phyloP scores from a whole-genome alignment of 2,888 invertebrate species.

The Harpagoxenus sublaevis region DNA sequence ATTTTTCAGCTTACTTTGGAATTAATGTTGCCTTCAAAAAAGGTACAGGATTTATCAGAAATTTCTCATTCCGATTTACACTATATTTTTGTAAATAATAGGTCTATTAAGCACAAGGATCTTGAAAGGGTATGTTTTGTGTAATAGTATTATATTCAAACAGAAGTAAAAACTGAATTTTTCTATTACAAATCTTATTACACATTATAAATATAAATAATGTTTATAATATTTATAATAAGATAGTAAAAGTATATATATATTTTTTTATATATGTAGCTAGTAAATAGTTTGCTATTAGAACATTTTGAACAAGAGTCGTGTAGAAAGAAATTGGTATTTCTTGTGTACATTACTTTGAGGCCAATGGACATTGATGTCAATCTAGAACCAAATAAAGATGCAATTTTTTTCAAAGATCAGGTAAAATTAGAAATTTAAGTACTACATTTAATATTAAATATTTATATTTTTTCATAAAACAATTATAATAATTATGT shows the following conservation, averaged over 20 bases:
- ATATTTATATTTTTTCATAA: neutral
- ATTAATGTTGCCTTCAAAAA: conserved; percentile 83
- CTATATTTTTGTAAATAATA: conserved; percentile 87
- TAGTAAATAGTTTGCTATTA: conserved; percentile 85
- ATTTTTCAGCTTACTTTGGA: conserved; percentile 70
- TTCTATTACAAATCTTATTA: neutral
- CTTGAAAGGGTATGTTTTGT: conserved; percentile 87
- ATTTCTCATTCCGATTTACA: conserved; percentile 75
- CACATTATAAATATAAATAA: conserved; percentile 1
- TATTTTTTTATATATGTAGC: conserved; percentile 80
- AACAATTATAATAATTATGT: neutral
- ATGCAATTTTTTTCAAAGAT: conserved; percentile 87
- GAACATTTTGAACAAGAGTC: conserved; percentile 83
- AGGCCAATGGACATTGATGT: conserved; percentile 87
- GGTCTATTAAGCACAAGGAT: conserved; percentile 87
- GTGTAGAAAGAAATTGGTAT: conserved; percentile 86
- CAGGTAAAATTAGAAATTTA: conserved; percentile 83
- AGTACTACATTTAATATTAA: conserved; percentile 10
- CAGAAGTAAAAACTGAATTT: neutral
- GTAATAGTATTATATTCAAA: neutral
- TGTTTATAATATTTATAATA: neutral
- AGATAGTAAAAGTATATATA: neutral
- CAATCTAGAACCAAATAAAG: conserved; percentile 89
- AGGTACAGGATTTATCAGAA: conserved; percentile 70
- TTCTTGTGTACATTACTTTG: conserved; percentile 85